Percentiles rank a stretch among this genome's conserved stretches.
Evolutionary conservation across 2,797 vertebrate genomes (phyloP).

Genomic region (Octomys mimax): DNA sequence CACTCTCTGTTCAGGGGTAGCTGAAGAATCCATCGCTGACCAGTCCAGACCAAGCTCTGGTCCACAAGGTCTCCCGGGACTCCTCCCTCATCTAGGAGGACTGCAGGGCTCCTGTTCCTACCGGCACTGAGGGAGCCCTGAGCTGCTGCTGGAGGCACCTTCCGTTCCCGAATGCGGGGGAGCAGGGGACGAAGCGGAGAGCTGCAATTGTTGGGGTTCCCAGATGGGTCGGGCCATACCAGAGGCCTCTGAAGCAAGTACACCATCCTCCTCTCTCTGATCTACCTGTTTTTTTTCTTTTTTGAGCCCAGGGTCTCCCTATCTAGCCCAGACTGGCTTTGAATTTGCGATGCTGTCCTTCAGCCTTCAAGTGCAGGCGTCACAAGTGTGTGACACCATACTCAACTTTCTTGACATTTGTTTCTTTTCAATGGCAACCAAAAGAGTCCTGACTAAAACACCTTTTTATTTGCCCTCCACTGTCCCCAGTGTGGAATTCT

Average conservation of each 20-base stretch:
- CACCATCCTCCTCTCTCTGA: not conserved
- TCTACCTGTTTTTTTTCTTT: not conserved
- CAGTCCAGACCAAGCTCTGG: not conserved
- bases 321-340: not conserved
- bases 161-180: not conserved
- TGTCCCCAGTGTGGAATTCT: not conserved
- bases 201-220: not conserved
- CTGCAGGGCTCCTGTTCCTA: not conserved
- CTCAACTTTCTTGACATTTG: not conserved
- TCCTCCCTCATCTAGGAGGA: not conserved
- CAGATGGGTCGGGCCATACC: rapidly evolving
- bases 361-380: not conserved
- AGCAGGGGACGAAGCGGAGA: not conserved
- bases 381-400: not conserved
- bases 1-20: not conserved
- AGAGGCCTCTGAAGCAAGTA: not conserved
- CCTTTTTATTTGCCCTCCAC: not conserved
- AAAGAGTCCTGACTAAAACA: not conserved
- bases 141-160: not conserved
- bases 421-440: not conserved
- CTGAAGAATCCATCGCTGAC: not conserved
- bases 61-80: not conserved
- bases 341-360: too few species aligned
- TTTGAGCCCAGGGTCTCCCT: not conserved
- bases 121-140: not conserved